Base-by-base conservation (phyloP, 2,113 vertebrate genomes). In the Semnopithecus entellus region DNA sequence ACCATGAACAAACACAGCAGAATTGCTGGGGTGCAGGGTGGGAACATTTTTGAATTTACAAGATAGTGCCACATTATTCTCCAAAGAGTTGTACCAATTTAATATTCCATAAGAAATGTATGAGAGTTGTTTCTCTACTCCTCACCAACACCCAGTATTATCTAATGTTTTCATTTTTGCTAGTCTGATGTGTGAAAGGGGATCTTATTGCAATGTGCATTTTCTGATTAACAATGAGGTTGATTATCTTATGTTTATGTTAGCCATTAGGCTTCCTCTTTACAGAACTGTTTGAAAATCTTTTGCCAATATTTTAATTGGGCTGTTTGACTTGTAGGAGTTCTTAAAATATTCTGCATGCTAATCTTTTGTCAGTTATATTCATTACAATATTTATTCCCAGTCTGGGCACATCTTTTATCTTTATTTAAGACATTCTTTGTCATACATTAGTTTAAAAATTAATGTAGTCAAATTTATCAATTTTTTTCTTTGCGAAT, bases 351-450 rank as follows among this genome's bases (percentile, higher is more conserved):
- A 82, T 73, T 90, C 80, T 87, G 40, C 68, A 82, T 90, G 45
- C 40, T 86, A 87, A 82, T 66, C 22, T 80, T 80, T 80, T 89
- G 86, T 81, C 90, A 93, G 32, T 79, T 90, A 85, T 43, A 73
- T 85, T 52, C 30, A 94, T 94, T 94, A 92, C 38, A 88, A 22
- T 84, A 92, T 82, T 43, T 88, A 64, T 91, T 89, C 66, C 27
- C 9, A 83, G 40, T 86, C 35, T 35, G 13, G 45, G 40, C 20
- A 57, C 38, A 79, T 85, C 73, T 92, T 89, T 95, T 92, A 92
- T 45, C 75, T 92, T 88, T 68, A 96, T 76, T 88, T 66, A 86
- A 86, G 66, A 57, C 64, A 85, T 55, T 70, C 50, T 92, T 85
- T 90, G 64, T 81, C 66, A 92, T 43, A 57, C 14, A 27, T 81